phyloP scores from a whole-genome alignment of 2,113 vertebrate genomes.

The Ochotona princeps region DNA sequence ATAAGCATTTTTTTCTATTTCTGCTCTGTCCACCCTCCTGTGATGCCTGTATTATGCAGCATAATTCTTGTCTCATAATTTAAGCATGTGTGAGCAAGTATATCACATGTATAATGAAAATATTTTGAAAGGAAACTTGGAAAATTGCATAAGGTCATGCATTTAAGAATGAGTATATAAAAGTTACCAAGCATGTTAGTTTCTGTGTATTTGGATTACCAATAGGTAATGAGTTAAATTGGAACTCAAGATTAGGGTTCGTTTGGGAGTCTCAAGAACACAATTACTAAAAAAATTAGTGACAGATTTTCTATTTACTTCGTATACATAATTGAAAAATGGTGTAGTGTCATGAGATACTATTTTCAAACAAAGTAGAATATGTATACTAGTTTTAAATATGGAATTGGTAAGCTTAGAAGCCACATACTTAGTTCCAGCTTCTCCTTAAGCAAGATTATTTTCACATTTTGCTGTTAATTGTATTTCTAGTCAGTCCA shows the following conservation, averaged over 20 bases:
- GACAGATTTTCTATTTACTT: not conserved
- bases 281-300: not conserved
- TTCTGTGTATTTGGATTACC: not conserved
- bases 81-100: not conserved
- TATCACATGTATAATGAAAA: not conserved
- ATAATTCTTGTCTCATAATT: not conserved
- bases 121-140: not conserved
- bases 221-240: not conserved
- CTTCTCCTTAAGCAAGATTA: not conserved
- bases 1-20: not conserved
- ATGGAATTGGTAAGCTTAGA: not conserved
- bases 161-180: not conserved
- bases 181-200: not conserved
- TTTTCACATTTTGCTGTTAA: not conserved
- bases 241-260: not conserved
- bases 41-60: not conserved
- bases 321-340: not conserved
- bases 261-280: not conserved
- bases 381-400: not conserved
- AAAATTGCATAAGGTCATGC: not conserved
- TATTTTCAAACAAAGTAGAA: not conserved
- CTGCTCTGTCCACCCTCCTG: too few relatives aligned
- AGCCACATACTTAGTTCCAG: not conserved
- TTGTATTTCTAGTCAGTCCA: not conserved
- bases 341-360: not conserved